Percentiles rank a stretch among this genome's conserved stretches.
Evolutionary conservation across 2,113 vertebrate species (phyloP).

Genomic region (Porphyrio hochstetteri): DNA sequence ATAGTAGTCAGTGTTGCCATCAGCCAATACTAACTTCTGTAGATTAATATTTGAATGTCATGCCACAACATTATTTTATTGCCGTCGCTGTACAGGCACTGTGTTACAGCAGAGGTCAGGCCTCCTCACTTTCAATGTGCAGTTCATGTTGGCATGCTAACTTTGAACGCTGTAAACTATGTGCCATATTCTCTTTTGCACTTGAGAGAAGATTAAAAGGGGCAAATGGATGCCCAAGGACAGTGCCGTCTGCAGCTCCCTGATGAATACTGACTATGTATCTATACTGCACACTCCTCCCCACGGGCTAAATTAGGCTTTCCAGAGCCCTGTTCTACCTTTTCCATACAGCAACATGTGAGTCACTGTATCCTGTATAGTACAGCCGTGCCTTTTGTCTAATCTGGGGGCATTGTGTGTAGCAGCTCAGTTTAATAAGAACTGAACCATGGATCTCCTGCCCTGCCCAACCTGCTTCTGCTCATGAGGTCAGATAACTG

Average conservation of each 20-base stretch:
- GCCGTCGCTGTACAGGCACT: background rate
- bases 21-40: background rate
- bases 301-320: background rate
- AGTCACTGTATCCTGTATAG: background rate
- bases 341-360: background rate
- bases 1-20: background rate
- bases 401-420: background rate
- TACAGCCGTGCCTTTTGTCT: background rate
- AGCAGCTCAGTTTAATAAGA: background rate
- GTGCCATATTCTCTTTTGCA: background rate
- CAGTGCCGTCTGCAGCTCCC: background rate
- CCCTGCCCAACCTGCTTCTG: background rate
- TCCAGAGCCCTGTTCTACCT: background rate
- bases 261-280: background rate
- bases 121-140: background rate
- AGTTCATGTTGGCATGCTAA: background rate
- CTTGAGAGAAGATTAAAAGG: background rate
- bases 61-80: background rate
- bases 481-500: background rate
- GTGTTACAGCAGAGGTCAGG: background rate
- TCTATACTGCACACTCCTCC: background rate
- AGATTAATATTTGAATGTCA: background rate
- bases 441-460: background rate
- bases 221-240: background rate
- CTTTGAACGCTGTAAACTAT: background rate